Evolutionary conservation across 1,140 invertebrate species (phyloP).

Genomic region (Aphelenchoides avenae): DNA sequence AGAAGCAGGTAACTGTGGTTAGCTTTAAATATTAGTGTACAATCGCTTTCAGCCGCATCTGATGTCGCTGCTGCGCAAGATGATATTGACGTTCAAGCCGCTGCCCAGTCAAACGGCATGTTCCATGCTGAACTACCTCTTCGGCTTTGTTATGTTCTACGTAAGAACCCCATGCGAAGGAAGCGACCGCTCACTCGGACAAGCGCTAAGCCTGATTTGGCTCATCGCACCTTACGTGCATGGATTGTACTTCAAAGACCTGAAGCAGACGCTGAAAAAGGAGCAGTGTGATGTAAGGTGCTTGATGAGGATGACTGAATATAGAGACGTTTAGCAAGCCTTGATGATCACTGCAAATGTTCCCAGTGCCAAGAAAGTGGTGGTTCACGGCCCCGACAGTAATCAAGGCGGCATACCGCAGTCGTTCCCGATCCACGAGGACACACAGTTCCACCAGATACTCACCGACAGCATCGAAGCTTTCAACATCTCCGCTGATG

Average conservation of each 20-base stretch:
- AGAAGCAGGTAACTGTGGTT: slow-evolving; percentile 68
- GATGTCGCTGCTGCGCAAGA: slow-evolving; percentile 82
- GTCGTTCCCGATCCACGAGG: slow-evolving; percentile 96
- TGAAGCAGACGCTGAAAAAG: slow-evolving; percentile 95
- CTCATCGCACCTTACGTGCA: slow-evolving; percentile 89
- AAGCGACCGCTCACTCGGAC: slow-evolving; percentile 83
- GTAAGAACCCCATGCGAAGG: slow-evolving; percentile 88
- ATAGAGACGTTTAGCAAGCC: slow-evolving; percentile 67
- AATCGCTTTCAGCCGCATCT: slow-evolving; percentile 71
- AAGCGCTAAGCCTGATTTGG: slow-evolving; percentile 88
- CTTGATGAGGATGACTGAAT: neutral
- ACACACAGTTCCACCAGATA: slow-evolving; percentile 93
- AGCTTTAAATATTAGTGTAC: neutral
- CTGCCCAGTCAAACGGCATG: slow-evolving; percentile 95
- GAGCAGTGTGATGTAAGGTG: slow-evolving; percentile 86
- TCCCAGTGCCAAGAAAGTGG: slow-evolving; percentile 95
- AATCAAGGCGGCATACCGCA: slow-evolving; percentile 87
- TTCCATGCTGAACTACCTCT: slow-evolving; percentile 94
- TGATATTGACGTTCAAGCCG: slow-evolving; percentile 85
- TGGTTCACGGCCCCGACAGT: slow-evolving; percentile 87
- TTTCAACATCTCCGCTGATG: slow-evolving; percentile 86
- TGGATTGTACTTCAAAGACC: slow-evolving; percentile 97
- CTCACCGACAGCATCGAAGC: slow-evolving; percentile 91
- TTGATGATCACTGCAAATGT: slow-evolving; percentile 96
- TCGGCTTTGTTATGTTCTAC: slow-evolving; percentile 99